Percentiles rank a stretch among this genome's conserved stretches.
Conservation (phyloP, 2,888 invertebrate species). For the Orchesellides sinensis region DNA sequence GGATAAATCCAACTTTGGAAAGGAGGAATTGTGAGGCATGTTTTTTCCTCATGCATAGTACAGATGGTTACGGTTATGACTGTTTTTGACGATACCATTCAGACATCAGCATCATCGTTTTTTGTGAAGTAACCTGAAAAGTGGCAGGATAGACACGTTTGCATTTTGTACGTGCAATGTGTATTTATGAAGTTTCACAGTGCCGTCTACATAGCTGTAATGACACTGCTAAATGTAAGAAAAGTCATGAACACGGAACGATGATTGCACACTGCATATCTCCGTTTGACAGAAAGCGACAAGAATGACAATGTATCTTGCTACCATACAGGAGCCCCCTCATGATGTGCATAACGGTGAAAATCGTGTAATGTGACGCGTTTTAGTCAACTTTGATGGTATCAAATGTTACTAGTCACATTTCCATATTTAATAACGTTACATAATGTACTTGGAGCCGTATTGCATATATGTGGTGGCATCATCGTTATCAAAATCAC, state of each 20-base stretch:
- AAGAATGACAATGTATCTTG: not conserved
- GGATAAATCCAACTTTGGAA: not conserved
- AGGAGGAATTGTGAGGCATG: not conserved
- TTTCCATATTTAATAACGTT: too few relatives aligned
- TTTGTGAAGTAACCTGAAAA: not conserved
- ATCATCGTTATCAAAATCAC: too few relatives aligned
- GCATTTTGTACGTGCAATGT: not conserved
- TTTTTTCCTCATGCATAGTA: not conserved
- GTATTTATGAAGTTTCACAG: too few relatives aligned
- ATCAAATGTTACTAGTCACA: too few relatives aligned
- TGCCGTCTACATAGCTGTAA: too few relatives aligned
- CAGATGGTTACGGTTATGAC: conserved; percentile 16
- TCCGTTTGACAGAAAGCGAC: not conserved
- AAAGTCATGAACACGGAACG: not conserved
- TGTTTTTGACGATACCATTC: conserved; percentile 18
- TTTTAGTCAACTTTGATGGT: too few relatives aligned
- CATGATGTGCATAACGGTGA: too few relatives aligned
- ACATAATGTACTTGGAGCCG: too few relatives aligned
- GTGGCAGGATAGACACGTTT: not conserved
- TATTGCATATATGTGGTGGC: too few relatives aligned
- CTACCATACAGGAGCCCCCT: too few relatives aligned
- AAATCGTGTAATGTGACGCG: too few relatives aligned
- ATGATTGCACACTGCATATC: not conserved
- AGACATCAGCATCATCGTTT: not conserved
- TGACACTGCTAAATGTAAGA: too few relatives aligned